phyloP scores from a whole-genome alignment of 2,797 vertebrate genomes.

The Falco novaeseelandiae region DNA sequence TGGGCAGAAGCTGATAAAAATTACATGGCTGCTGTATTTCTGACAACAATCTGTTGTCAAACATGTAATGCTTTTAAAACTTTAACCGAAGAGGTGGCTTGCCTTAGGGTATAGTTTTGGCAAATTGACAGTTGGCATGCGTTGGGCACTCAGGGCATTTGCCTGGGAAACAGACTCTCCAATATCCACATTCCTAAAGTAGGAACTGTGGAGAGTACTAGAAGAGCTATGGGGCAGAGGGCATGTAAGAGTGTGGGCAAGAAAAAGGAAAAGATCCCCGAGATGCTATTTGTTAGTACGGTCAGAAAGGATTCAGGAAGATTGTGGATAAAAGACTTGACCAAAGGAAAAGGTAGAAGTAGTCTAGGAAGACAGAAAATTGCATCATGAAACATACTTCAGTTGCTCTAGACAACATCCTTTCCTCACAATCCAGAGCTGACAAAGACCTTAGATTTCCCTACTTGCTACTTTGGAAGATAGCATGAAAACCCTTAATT shows the following conservation, averaged over 20 bases:
- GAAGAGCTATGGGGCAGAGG: background rate
- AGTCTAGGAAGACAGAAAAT: background rate
- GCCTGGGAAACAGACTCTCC: constrained; percentile 6
- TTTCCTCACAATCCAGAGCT: background rate
- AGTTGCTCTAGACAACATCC: background rate
- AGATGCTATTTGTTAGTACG: background rate
- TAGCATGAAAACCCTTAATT: background rate
- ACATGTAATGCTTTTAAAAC: background rate
- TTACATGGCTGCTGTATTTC: background rate
- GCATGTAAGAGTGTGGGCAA: background rate
- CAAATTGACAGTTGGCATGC: constrained; percentile 35
- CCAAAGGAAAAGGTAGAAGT: background rate
- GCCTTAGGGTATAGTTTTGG: constrained; percentile 30
- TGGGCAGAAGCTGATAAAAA: background rate
- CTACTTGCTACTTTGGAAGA: background rate
- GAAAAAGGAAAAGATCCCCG: background rate
- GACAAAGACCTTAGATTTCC: background rate
- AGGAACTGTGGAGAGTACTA: background rate
- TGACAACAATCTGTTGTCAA: background rate
- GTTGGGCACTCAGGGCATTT: constrained; percentile 16
- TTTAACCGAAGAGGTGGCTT: background rate
- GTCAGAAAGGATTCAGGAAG: background rate
- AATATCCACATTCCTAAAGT: background rate
- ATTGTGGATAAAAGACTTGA: background rate
- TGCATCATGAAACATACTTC: background rate